Percentiles rank a stretch among this genome's conserved stretches.
Evolutionary conservation across 2,797 vertebrate species (phyloP).

Genomic region (Molossus molossus): DNA sequence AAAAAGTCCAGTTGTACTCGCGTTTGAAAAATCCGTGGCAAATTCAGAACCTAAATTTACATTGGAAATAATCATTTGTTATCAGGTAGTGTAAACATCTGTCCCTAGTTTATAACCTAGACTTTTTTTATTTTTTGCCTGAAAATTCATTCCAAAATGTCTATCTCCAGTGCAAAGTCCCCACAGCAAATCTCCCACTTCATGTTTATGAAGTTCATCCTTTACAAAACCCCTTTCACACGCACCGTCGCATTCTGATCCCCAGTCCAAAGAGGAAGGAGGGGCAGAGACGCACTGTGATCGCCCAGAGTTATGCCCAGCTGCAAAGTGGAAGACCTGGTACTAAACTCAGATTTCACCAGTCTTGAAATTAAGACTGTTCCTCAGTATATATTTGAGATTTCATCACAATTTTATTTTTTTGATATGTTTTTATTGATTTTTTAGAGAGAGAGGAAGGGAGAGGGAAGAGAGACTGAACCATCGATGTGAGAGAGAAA

Average conservation of each 20-base stretch:
- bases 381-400: not conserved
- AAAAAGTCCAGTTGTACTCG: conserved; percentile 96
- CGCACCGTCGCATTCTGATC: not conserved
- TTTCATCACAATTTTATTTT: not conserved
- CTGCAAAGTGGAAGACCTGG: not conserved
- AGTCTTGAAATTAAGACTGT: not conserved
- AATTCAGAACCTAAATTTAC: conserved; percentile 92
- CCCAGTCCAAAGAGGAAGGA: not conserved
- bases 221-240: not conserved
- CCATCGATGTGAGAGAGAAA: too few relatives aligned
- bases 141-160: conserved; percentile 17
- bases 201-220: conserved; percentile 23
- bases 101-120: not conserved
- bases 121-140: not conserved
- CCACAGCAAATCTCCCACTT: conserved; percentile 1
- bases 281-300: not conserved
- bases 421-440: too few relatives aligned
- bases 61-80: conserved; percentile 74
- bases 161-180: not conserved
- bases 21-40: conserved; percentile 98
- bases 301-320: not conserved
- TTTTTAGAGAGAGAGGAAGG: too few relatives aligned
- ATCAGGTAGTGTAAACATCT: conserved; percentile 24
- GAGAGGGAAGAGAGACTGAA: too few relatives aligned
- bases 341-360: not conserved